A percentile compares a stretch with the other conserved stretches of the same genome.
These are phyloP conservation scores for Lampris megalopsis DNA, from an alignment of 2,113 vertebrate genomes.

Conservation along the genomic window DNA sequence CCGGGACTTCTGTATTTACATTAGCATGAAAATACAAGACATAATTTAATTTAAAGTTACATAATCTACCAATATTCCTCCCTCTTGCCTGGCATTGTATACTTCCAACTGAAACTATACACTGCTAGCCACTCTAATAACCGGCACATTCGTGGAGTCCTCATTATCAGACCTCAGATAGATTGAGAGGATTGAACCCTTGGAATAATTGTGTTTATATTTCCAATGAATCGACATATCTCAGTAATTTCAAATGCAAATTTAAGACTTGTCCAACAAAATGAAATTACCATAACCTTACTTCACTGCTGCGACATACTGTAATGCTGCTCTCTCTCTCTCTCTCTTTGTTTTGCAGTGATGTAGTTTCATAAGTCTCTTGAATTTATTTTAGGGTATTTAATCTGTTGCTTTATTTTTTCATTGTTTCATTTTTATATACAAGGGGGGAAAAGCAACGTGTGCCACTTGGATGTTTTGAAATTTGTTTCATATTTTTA, in stretches of 20 bases:
- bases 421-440: conserved; percentile 41
- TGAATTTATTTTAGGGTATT: conserved; percentile 7
- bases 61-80: neutral
- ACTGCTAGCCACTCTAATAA: neutral
- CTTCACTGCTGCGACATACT: neutral
- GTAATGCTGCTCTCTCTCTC: conserved; percentile 4
- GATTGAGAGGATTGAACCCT: conserved; percentile 16
- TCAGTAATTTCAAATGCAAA: conserved; percentile 13
- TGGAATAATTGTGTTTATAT: conserved; percentile 5
- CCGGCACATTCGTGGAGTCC: neutral
- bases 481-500: too few relatives aligned
- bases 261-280: conserved; percentile 27
- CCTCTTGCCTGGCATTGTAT: neutral
- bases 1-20: neutral
- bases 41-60: neutral
- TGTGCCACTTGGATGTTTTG: too few relatives aligned
- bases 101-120: conserved; percentile 10
- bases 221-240: conserved; percentile 14
- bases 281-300: conserved; percentile 30
- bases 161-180: conserved; percentile 17
- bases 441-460: conserved; percentile 36
- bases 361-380: conserved; percentile 49
- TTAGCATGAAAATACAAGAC: neutral
- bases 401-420: conserved; percentile 54
- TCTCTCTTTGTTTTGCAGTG: conserved; percentile 47